Evolutionary conservation across 2,888 invertebrate species (phyloP).

Genomic region (Tenthredo scrophulariae): DNA sequence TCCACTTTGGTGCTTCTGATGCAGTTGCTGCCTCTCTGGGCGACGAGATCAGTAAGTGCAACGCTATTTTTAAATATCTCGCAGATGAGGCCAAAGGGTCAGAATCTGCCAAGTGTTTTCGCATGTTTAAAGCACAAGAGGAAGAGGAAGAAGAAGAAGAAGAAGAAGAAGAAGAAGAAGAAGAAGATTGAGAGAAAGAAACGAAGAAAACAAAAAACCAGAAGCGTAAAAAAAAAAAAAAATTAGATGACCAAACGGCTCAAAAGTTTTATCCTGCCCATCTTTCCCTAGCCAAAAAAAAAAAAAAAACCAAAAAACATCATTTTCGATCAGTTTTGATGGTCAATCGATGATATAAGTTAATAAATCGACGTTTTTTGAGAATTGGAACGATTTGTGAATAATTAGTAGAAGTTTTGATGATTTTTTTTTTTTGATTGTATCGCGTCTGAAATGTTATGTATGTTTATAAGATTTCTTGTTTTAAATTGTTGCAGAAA

Average conservation of each 20-base stretch:
- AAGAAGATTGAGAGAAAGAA: neutral
- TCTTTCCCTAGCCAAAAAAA: neutral
- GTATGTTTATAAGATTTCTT: neutral
- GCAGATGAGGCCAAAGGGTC: constrained; percentile 38
- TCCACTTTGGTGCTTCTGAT: constrained; percentile 28
- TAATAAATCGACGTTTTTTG: too few species aligned
- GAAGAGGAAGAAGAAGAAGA: neutral
- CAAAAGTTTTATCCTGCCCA: neutral
- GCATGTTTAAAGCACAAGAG: neutral
- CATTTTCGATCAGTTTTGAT: neutral
- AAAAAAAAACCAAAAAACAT: neutral
- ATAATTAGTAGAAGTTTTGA: too few species aligned
- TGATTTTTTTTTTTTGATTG: neutral
- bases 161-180: neutral
- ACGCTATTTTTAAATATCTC: constrained; percentile 26
- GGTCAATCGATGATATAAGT: too few species aligned
- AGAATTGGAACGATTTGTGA: too few species aligned
- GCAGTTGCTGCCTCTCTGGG: neutral
- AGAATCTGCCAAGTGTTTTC: constrained; percentile 15
- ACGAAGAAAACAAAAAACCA: neutral
- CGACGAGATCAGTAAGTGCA: constrained; percentile 30
- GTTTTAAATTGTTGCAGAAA: neutral
- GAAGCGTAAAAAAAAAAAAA: neutral
- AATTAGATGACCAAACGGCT: neutral
- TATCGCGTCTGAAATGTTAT: neutral